Percentiles rank a stretch among this genome's conserved stretches.
Conservation (phyloP, 2,888 invertebrate genomes). For the Diarsia mendica region DNA sequence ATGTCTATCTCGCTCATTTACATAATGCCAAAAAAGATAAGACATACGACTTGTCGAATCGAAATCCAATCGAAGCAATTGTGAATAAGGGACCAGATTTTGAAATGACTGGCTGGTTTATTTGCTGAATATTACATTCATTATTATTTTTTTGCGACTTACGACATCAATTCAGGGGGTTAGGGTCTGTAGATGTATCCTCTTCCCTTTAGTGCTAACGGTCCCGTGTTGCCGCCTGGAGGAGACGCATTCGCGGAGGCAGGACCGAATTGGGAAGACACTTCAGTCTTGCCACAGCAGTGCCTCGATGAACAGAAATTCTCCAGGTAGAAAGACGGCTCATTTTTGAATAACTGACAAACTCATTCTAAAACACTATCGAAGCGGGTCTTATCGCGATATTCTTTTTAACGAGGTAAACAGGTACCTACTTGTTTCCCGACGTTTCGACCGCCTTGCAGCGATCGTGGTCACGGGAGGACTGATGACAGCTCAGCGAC, state of each 20-base stretch:
- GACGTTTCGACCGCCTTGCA: too few relatives aligned
- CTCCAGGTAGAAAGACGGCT: constrained; percentile 36
- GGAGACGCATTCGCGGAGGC: neutral
- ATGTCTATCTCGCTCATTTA: too few relatives aligned
- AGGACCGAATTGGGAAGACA: constrained; percentile 26
- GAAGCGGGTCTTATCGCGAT: too few relatives aligned
- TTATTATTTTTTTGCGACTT: neutral
- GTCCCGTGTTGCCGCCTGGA: constrained; percentile 8
- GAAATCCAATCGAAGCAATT: too few relatives aligned
- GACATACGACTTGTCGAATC: too few relatives aligned
- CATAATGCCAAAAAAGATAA: too few relatives aligned
- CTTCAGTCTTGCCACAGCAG: constrained; percentile 30
- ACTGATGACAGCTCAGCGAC: too few relatives aligned
- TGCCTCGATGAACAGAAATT: constrained; percentile 20
- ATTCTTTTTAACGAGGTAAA: too few relatives aligned
- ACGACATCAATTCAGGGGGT: neutral
- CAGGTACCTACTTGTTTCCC: too few relatives aligned
- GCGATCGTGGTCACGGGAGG: too few relatives aligned
- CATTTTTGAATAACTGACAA: constrained; percentile 4
- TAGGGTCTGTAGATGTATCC: constrained; percentile 18
- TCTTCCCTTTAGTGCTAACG: constrained; percentile 15
- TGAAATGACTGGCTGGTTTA: neutral
- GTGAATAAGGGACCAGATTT: neutral
- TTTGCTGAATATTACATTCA: neutral
- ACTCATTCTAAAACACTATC: too few relatives aligned